phyloP scores from a whole-genome alignment of 1,140 invertebrate species.

The Macrosteles quadrilineatus region DNA sequence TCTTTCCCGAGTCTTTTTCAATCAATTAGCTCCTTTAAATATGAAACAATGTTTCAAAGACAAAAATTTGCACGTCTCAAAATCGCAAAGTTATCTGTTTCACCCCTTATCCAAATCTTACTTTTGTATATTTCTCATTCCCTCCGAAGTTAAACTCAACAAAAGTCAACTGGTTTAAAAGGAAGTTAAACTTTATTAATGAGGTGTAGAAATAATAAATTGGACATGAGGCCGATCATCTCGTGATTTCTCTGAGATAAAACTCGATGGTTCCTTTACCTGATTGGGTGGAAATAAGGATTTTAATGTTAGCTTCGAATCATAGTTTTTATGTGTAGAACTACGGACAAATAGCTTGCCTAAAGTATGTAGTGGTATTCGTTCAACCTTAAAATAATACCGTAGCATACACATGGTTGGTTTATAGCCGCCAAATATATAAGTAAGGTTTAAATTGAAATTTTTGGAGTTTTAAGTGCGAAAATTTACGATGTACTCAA shows the following conservation, averaged over 20 bases:
- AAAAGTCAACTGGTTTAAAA: neutral
- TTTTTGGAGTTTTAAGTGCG: no score
- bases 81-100: slow-evolving; percentile 1
- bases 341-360: no score
- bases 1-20: slow-evolving; percentile 18
- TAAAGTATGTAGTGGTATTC: no score
- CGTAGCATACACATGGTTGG: no score
- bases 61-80: slow-evolving; percentile 15
- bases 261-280: neutral
- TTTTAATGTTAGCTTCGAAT: no score
- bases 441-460: no score
- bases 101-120: neutral
- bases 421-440: no score
- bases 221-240: neutral
- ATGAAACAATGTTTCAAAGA: slow-evolving; percentile 26
- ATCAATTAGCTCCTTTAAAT: slow-evolving; percentile 28
- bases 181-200: neutral
- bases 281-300: no score
- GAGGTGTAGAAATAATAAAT: neutral
- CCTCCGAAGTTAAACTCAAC: neutral
- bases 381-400: no score
- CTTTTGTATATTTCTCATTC: neutral
- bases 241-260: neutral
- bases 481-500: no score
- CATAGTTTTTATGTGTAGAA: no score